Evolutionary conservation across 2,797 vertebrate genomes (phyloP).

Genomic region (Notolepis coatsorum): DNA sequence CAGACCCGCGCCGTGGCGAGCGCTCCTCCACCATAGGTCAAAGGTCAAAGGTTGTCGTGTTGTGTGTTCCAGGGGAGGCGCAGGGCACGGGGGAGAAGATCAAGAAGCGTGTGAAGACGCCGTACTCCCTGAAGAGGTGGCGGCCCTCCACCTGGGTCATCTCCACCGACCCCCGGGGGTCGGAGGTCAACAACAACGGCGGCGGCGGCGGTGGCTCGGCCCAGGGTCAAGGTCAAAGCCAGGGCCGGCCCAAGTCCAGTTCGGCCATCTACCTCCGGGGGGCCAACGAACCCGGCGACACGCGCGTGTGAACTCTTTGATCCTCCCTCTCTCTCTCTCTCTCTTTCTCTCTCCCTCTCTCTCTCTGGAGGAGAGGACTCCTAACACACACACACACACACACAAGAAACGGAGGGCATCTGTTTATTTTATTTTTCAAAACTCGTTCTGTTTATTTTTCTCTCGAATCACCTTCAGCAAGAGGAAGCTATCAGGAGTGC

Average conservation of each 20-base stretch:
- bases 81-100: conserved; percentile 94
- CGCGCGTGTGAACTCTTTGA: conserved; percentile 89
- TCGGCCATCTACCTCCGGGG: conserved; percentile 91
- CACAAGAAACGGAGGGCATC: conserved; percentile 33
- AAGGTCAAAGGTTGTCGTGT: too few relatives aligned
- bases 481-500: conserved; percentile 65
- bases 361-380: too few relatives aligned
- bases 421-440: conserved; percentile 34
- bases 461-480: conserved; percentile 47
- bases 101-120: conserved; percentile 98
- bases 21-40: too few relatives aligned
- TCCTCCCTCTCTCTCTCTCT: too few relatives aligned
- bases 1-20: too few relatives aligned
- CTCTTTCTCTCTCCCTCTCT: too few relatives aligned
- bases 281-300: conserved; percentile 86
- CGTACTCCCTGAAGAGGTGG: conserved; percentile 97
- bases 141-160: conserved; percentile 98
- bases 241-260: conserved; percentile 89
- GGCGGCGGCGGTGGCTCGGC: conserved; percentile 46
- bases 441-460: conserved; percentile 36
- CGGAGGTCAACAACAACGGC: conserved; percentile 91
- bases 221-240: conserved; percentile 61
- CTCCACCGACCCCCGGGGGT: conserved; percentile 90
- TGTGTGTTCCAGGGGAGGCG: conserved; percentile 79
- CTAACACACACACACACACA: too few relatives aligned